These are phyloP conservation scores for Podarcis raffonei DNA, from an alignment of 2,113 vertebrate species.

Conservation along the genomic window DNA sequence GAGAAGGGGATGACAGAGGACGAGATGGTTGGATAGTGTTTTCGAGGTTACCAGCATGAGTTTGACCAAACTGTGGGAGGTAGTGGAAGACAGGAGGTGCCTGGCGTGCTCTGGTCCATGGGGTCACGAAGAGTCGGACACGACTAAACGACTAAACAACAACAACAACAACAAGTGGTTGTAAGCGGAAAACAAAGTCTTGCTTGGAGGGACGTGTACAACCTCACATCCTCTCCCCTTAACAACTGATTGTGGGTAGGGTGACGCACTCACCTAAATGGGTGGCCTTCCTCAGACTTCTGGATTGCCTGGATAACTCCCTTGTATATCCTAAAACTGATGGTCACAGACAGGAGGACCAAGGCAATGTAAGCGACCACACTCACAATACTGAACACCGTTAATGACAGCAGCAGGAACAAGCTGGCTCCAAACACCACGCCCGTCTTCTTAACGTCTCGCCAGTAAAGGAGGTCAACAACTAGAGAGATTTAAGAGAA, in stretches of 20 bases:
- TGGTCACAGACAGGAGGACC: conserved; percentile 92
- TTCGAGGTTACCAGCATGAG: too few species aligned
- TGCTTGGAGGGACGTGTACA: too few species aligned
- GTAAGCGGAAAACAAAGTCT: neutral
- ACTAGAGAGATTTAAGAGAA: conserved; percentile 75
- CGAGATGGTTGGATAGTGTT: too few species aligned
- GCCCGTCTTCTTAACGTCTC: conserved; percentile 93
- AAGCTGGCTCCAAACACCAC: conserved; percentile 92
- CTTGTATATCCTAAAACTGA: conserved; percentile 98
- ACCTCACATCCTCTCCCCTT: neutral
- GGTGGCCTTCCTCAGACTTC: conserved; percentile 96
- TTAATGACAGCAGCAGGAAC: conserved; percentile 94
- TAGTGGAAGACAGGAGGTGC: too few species aligned
- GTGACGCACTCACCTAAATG: conserved; percentile 89
- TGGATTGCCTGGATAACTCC: conserved; percentile 97
- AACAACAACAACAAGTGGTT: too few species aligned
- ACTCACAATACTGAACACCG: conserved; percentile 95
- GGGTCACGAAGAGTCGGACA: too few species aligned
- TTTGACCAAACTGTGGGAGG: too few species aligned
- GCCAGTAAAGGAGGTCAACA: conserved; percentile 98
- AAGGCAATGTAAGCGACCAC: conserved; percentile 92
- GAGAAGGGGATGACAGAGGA: too few species aligned
- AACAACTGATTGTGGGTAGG: neutral
- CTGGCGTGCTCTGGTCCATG: too few species aligned
- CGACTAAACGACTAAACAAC: too few species aligned